Evolutionary conservation across 2,888 invertebrate species (phyloP).

Genomic region (Sesia bembeciformis): DNA sequence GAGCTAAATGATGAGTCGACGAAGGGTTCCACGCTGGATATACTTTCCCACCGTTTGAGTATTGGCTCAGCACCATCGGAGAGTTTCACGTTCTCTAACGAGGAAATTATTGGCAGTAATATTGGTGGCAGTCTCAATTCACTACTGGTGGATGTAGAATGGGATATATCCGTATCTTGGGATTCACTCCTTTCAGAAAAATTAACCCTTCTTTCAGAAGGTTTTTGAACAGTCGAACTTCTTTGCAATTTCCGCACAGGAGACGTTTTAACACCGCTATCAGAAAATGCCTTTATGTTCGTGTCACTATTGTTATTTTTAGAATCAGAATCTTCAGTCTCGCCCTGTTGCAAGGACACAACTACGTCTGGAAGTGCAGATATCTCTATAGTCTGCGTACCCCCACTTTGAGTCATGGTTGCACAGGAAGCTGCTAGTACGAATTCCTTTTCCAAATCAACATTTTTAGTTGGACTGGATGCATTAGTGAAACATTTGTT

Average conservation of each 20-base stretch:
- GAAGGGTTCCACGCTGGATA: constrained; percentile 81
- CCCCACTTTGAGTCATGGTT: constrained; percentile 22
- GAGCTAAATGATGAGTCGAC: constrained; percentile 80
- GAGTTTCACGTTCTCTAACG: constrained; percentile 70
- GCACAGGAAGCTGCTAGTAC: constrained; percentile 29
- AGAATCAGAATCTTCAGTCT: constrained; percentile 42
- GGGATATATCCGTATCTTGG: constrained; percentile 76
- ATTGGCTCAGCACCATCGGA: constrained; percentile 51
- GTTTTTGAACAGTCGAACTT: constrained; percentile 55
- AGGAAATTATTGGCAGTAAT: constrained; percentile 79
- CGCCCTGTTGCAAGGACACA: constrained; percentile 35
- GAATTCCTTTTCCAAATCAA: constrained; percentile 44
- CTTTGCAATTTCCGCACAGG: constrained; percentile 47
- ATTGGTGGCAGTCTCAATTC: constrained; percentile 82
- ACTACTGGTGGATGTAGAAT: constrained; percentile 74
- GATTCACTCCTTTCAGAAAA: constrained; percentile 73
- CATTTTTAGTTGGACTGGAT: constrained; percentile 38
- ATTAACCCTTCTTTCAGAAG: constrained; percentile 64
- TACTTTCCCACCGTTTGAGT: constrained; percentile 74
- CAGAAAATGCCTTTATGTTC: constrained; percentile 25
- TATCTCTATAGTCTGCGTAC: constrained; percentile 33
- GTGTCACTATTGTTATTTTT: constrained; percentile 37
- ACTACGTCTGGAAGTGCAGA: constrained; percentile 43
- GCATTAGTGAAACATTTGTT: constrained; percentile 70
- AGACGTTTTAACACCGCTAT: constrained; percentile 25